These are phyloP conservation scores for Fabriciana adippe DNA, from an alignment of 2,888 invertebrate genomes.

Conservation along the genomic window DNA sequence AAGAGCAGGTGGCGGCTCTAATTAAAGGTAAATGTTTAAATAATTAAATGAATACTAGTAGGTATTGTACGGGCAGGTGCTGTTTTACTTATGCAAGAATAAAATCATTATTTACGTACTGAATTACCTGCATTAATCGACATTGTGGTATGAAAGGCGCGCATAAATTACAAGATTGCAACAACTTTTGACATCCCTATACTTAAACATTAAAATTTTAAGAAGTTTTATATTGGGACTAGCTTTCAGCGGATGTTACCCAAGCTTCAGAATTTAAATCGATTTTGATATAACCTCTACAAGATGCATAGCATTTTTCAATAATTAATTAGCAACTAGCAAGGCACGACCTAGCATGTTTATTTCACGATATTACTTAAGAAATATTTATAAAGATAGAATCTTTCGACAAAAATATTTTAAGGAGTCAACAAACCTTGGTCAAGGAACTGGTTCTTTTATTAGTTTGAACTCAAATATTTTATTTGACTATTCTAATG, in stretches of 20 bases:
- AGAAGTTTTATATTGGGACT: not conserved
- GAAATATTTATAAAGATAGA: conserved; percentile 50
- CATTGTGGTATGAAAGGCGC: conserved; percentile 37
- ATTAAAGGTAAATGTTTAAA: conserved; percentile 81
- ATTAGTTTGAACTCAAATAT: conserved; percentile 75
- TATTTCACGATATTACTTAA: conserved; percentile 29
- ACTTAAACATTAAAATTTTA: conserved; percentile 3
- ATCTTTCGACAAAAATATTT: conserved; percentile 60
- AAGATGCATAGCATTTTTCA: not conserved
- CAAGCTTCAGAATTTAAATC: not conserved
- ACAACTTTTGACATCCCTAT: conserved; percentile 10
- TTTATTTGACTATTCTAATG: conserved; percentile 60
- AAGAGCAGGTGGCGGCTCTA: conserved; percentile 70
- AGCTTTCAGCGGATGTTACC: not conserved
- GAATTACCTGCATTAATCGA: conserved; percentile 65
- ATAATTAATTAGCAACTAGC: not conserved
- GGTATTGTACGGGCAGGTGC: conserved; percentile 63
- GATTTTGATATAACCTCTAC: not conserved
- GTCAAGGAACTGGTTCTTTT: conserved; percentile 67
- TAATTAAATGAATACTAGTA: conserved; percentile 72
- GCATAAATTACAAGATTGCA: conserved; percentile 44
- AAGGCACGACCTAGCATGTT: conserved; percentile 14
- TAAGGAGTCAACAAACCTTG: conserved; percentile 76
- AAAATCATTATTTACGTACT: conserved; percentile 78
- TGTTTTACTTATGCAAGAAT: conserved; percentile 66